These are phyloP conservation scores for Acanthurus lineatus DNA, from an alignment of 2,797 vertebrate genomes.

Conservation along the genomic window DNA sequence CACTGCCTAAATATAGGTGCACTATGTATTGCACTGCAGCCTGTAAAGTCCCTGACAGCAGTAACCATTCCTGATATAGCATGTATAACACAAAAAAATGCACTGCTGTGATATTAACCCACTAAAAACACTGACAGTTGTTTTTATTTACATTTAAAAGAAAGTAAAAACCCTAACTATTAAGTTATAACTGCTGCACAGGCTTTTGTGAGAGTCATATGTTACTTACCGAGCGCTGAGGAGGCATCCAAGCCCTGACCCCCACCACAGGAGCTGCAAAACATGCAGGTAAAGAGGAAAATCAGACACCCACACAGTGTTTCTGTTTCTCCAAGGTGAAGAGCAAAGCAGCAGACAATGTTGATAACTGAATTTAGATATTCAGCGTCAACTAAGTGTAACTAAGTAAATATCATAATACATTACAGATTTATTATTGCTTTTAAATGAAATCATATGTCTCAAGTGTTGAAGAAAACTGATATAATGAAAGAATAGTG, in stretches of 20 bases:
- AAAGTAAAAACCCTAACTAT: background rate
- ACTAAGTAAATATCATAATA: too few species aligned
- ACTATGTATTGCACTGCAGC: slow-evolving; percentile 37
- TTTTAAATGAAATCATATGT: too few species aligned
- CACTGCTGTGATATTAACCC: background rate
- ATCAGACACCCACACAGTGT: background rate
- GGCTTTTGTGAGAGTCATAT: background rate
- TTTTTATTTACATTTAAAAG: background rate
- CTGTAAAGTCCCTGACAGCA: slow-evolving; percentile 42
- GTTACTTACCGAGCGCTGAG: slow-evolving; percentile 81
- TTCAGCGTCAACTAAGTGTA: background rate
- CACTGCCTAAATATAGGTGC: slow-evolving; percentile 68
- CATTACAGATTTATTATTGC: background rate
- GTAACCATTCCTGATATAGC: slow-evolving; percentile 31
- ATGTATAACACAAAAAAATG: background rate
- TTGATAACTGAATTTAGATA: background rate
- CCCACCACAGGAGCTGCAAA: slow-evolving; percentile 67
- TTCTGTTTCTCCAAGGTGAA: background rate
- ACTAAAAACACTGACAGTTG: background rate
- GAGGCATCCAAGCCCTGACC: slow-evolving; percentile 79
- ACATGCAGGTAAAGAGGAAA: background rate
- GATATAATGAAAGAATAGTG: background rate
- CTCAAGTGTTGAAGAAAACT: background rate
- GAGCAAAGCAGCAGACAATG: background rate
- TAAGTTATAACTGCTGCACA: background rate